Conservation (phyloP, 2,888 invertebrate species). For the Griposia aprilina region DNA sequence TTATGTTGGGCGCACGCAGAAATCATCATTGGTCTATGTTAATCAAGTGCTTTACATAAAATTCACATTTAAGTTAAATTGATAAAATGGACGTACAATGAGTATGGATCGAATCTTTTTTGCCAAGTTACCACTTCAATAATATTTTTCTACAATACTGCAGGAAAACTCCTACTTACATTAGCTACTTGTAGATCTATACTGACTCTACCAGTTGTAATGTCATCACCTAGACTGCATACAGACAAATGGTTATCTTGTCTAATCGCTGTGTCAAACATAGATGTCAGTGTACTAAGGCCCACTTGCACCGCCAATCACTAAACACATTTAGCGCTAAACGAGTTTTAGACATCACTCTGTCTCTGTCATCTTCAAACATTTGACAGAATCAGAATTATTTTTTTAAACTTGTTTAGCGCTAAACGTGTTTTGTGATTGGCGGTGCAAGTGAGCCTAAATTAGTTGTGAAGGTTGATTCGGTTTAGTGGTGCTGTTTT, state of each 20-base stretch:
- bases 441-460: neutral
- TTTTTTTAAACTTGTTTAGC: too few species aligned
- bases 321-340: too few species aligned
- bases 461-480: neutral
- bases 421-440: too few species aligned
- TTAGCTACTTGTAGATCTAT: conserved; percentile 3
- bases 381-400: too few species aligned
- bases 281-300: conserved; percentile 12
- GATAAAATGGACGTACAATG: neutral
- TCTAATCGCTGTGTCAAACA: conserved; percentile 74
- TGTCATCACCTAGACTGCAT: conserved; percentile 69
- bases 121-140: neutral
- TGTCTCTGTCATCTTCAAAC: neutral
- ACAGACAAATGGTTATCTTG: conserved; percentile 74
- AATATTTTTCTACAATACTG: neutral
- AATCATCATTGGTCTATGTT: neutral
- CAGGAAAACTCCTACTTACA: neutral
- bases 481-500: neutral
- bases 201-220: conserved; percentile 62
- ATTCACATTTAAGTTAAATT: neutral
- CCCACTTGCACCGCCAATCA: too few species aligned
- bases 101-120: neutral
- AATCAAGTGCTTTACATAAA: neutral
- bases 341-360: too few species aligned
- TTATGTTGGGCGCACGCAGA: neutral